Base-by-base conservation (phyloP, 2,888 invertebrate genomes). In the Lycocerus yunnanus region DNA sequence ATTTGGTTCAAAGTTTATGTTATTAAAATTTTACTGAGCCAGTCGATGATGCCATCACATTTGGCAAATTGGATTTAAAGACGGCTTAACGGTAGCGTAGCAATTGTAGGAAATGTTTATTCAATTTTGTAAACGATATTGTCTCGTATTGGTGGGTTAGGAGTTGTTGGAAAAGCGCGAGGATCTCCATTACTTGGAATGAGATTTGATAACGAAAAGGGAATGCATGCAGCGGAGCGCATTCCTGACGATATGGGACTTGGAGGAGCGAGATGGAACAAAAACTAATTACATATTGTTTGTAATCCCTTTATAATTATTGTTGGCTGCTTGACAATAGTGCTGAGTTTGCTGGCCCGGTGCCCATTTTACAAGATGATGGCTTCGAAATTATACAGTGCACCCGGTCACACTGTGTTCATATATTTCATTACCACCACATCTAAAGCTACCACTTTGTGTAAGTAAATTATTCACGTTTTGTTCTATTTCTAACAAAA, bases 271-370 rank as follows among this genome's bases (percentile, higher is more conserved):
- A 77, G 77, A 75, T 66, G 66, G 73, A 75, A 80, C 81, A 83
- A 82, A 81, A 81, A 83, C 82, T 84, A 84, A 84, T 84, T 85
- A 83, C 84, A 83, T 82, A 83, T 84, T 82, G 84, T 83, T 83
- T 82, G 83, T 85, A 84, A 85, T 85, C 84, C 83, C 83, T 82
- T 82, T 84, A 84, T 85, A 84, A 84, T 84, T 63, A 63, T 63
- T 83, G 83, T 83, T 82, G 83, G 83, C 83, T 80, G 83, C 80
- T 82, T 83, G 84, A 85, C 84, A 84, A 85, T 84, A 80, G 82
- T 77, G 81, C 81, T 75, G 81, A 80, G 74, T 79, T 73, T 78
- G 78, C 79, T 83, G 84, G 84, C 80, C 80, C 73, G 66, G 78
- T 80, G 82, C 83, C 83, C 81, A 78, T 78, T 81, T 75, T 77